Evolutionary conservation across 2,888 invertebrate species (phyloP).

Genomic region (Caenorhabditis uteleia): DNA sequence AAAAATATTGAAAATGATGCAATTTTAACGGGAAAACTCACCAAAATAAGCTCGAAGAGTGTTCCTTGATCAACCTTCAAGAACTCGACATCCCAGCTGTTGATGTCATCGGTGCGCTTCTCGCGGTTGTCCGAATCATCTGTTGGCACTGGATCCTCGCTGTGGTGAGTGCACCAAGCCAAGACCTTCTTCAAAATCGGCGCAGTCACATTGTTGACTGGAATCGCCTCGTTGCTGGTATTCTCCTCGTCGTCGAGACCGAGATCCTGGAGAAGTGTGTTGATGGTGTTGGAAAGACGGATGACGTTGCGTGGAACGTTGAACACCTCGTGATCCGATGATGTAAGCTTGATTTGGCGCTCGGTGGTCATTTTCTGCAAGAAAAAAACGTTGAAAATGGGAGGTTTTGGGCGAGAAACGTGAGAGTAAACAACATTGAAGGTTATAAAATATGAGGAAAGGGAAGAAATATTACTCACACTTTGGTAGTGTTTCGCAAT

Average conservation of each 20-base stretch:
- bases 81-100: slow-evolving; percentile 98
- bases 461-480: too few species aligned
- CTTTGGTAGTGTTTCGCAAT: too few species aligned
- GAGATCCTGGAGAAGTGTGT: slow-evolving; percentile 82
- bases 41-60: slow-evolving; percentile 89
- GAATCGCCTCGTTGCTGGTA: slow-evolving; percentile 84
- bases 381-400: too few species aligned
- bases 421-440: too few species aligned
- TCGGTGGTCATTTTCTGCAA: too few species aligned
- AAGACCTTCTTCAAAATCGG: slow-evolving; percentile 85
- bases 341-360: slow-evolving; percentile 42
- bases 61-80: slow-evolving; percentile 97
- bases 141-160: slow-evolving; percentile 83
- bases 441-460: too few species aligned
- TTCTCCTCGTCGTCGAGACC: slow-evolving; percentile 75
- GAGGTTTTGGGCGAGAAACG: too few species aligned
- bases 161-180: slow-evolving; percentile 73
- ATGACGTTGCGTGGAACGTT: slow-evolving; percentile 96
- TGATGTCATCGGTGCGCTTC: slow-evolving; percentile 97
- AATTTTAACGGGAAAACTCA: slow-evolving; percentile 67
- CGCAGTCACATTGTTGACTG: slow-evolving; percentile 94
- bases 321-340: slow-evolving; percentile 57
- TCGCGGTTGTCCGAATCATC: slow-evolving; percentile 96
- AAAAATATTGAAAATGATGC: not conserved
- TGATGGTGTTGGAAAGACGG: slow-evolving; percentile 95